These are phyloP conservation scores for Leptogaster cylindrica DNA, from an alignment of 2,888 invertebrate genomes.

Conservation along the genomic window DNA sequence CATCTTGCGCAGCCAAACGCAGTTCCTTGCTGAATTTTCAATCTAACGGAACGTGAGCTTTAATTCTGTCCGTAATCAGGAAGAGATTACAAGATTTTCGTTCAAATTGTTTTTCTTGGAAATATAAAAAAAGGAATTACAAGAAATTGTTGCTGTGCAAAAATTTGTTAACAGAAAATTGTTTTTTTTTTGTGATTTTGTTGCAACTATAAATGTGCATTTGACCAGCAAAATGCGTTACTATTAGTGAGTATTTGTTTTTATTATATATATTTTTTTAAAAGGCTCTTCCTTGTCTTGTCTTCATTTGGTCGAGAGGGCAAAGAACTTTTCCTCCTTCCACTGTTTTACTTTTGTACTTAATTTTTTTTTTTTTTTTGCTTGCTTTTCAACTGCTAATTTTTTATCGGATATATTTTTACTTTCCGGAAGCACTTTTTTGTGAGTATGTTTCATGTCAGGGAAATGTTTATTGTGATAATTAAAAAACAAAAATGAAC, in stretches of 20 bases:
- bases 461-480: neutral
- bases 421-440: neutral
- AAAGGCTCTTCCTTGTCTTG: neutral
- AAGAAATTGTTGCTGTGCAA: neutral
- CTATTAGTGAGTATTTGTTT: slow-evolving; percentile 44
- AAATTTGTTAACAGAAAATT: neutral
- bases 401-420: neutral
- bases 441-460: neutral
- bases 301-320: too few relatives aligned
- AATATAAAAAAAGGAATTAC: slow-evolving; percentile 7
- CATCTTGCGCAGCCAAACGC: slow-evolving; percentile 5
- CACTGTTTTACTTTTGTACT: slow-evolving; percentile 24
- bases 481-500: too few relatives aligned
- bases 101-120: slow-evolving; percentile 3
- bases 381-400: neutral
- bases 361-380: slow-evolving; percentile 3
- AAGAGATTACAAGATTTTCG: too few relatives aligned
- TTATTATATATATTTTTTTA: slow-evolving; percentile 1
- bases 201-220: slow-evolving; percentile 14
- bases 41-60: slow-evolving; percentile 19
- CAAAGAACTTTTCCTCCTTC: slow-evolving; percentile 35
- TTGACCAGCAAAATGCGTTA: slow-evolving; percentile 43
- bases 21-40: slow-evolving; percentile 25
- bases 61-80: neutral
- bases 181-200: neutral